A percentile compares a stretch with the other conserved stretches of the same genome.
phyloP scores from a whole-genome alignment of 2,797 vertebrate species.

The Austrolebias charrua region DNA sequence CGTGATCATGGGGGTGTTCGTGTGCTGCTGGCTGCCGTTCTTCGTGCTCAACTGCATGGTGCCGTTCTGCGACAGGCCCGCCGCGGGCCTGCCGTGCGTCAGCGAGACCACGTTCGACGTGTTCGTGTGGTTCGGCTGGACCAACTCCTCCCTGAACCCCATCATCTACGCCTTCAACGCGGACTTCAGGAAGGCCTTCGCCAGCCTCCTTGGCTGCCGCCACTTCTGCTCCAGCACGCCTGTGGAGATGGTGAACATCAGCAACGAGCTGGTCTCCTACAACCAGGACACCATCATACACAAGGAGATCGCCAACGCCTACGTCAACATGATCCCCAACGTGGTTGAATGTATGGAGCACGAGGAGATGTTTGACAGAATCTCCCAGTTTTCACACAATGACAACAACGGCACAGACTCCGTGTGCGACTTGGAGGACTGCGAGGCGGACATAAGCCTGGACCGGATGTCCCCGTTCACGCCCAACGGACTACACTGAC shows the following conservation, averaged over 20 bases:
- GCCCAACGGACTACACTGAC: slow-evolving; percentile 84
- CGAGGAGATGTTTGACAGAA: slow-evolving; percentile 81
- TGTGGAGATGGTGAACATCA: slow-evolving; percentile 90
- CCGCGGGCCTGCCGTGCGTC: slow-evolving; percentile 86
- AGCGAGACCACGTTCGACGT: slow-evolving; percentile 93
- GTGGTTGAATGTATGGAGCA: slow-evolving; percentile 81
- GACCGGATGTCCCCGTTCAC: slow-evolving; percentile 86
- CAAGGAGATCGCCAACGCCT: slow-evolving; percentile 84
- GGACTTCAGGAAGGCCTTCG: slow-evolving; percentile 92
- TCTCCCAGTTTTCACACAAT: slow-evolving; percentile 81
- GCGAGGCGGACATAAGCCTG: slow-evolving; percentile 84
- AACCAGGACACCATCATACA: slow-evolving; percentile 87
- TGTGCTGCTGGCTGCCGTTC: slow-evolving; percentile 96
- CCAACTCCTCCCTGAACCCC: slow-evolving; percentile 95
- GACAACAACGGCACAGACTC: slow-evolving; percentile 81
- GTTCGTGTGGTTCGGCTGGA: slow-evolving; percentile 98
- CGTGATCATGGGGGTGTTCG: slow-evolving; percentile 94
- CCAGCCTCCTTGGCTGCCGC: slow-evolving; percentile 87
- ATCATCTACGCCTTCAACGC: slow-evolving; percentile 96
- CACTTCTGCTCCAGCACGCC: slow-evolving; percentile 82
- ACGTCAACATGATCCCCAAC: slow-evolving; percentile 88
- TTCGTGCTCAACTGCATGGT: slow-evolving; percentile 94
- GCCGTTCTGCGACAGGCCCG: slow-evolving; percentile 86
- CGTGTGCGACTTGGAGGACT: slow-evolving; percentile 85
- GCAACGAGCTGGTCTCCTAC: slow-evolving; percentile 91